Base-by-base conservation (phyloP, 2,113 vertebrate species). In the Pristiophorus japonicus region DNA sequence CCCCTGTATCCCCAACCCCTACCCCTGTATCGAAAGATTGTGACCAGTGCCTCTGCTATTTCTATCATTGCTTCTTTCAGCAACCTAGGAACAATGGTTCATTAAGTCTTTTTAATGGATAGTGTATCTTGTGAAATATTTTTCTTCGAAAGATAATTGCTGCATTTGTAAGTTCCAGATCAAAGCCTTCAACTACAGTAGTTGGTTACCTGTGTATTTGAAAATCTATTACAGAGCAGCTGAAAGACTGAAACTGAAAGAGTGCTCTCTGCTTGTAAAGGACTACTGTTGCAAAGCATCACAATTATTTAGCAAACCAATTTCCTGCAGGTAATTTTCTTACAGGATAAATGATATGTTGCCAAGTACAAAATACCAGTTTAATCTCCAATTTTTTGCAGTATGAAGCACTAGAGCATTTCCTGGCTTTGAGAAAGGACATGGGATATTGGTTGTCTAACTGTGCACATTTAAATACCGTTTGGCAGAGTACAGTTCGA, bases 321-420 rank as follows among this genome's bases (percentile, higher is more conserved):
- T 73, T 67, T 70, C 42, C 63, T 42, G 66, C 34, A 45, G 42
- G 93, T 70, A 51, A 94, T 94, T 45, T 94, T 70, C 93, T 94
- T 93, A 73, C 93, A 70, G 66, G 93, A 94, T 94, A 51, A 94
- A 94, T 94, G 70, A 70, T 70, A 94, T 51, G 93, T 70, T 94
- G 93, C 73, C 93, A 94, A 94, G 66, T 73, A 70, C 93, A 94
- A 67, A 94, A 70, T 94, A 70, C 38, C 38, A 34, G 11, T 94
- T 94, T 94, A 70, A 67, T 47, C 65, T 90, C 11, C 1, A n/a
- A 5, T 30, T 51, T 51, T 55, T 30, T 90, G 66, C 38, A 34
- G n/a, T 94, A 66, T 94, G n/a, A 70, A 73, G 93, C 65, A 94
- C 20, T 14, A 47, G 93, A 94, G 66, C 93, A 38, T 70, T 94